These are phyloP conservation scores for Sitodiplosis mosellana DNA, from an alignment of 1,140 invertebrate species.

Conservation along the genomic window DNA sequence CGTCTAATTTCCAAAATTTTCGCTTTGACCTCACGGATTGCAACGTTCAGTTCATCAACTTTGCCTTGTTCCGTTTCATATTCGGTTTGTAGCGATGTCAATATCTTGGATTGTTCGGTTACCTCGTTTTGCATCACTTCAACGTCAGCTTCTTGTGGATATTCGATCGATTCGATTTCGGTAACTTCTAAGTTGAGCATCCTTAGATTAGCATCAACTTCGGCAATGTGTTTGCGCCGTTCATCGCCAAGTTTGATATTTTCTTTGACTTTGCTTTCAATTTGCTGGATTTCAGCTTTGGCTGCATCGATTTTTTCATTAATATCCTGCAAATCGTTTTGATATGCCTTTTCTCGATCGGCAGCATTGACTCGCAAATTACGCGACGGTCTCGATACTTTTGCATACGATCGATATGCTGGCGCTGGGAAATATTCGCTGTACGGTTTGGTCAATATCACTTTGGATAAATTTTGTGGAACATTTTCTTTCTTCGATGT, in stretches of 20 bases:
- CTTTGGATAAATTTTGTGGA: slow-evolving; percentile 40
- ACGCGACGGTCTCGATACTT: slow-evolving; percentile 19
- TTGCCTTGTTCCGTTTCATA: slow-evolving; percentile 17
- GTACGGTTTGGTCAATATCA: slow-evolving; percentile 39
- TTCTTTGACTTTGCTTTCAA: slow-evolving; percentile 3
- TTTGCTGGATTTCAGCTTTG: slow-evolving; percentile 1
- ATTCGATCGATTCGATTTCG: slow-evolving; percentile 13
- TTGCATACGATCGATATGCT: slow-evolving; percentile 47
- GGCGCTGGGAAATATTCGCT: slow-evolving; percentile 39
- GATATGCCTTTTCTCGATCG: slow-evolving; percentile 28
- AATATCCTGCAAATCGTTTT: slow-evolving; percentile 5
- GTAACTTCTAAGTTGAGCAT: slow-evolving; percentile 4
- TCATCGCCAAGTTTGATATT: background rate
- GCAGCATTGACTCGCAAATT: slow-evolving; percentile 43
- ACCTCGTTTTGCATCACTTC: slow-evolving; percentile 21
- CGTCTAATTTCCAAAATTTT: slow-evolving; percentile 12
- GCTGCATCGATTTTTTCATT: slow-evolving; percentile 4
- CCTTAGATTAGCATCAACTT: background rate
- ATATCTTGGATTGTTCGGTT: slow-evolving; percentile 11
- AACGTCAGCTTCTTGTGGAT: slow-evolving; percentile 25
- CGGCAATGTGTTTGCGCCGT: background rate
- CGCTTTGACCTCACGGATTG: slow-evolving; percentile 12
- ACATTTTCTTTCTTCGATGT: slow-evolving; percentile 39
- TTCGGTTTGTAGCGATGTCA: slow-evolving; percentile 9
- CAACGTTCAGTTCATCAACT: slow-evolving; percentile 16